Evolutionary conservation across 2,113 vertebrate species (phyloP).

Genomic region (Nothoprocta pentlandii): DNA sequence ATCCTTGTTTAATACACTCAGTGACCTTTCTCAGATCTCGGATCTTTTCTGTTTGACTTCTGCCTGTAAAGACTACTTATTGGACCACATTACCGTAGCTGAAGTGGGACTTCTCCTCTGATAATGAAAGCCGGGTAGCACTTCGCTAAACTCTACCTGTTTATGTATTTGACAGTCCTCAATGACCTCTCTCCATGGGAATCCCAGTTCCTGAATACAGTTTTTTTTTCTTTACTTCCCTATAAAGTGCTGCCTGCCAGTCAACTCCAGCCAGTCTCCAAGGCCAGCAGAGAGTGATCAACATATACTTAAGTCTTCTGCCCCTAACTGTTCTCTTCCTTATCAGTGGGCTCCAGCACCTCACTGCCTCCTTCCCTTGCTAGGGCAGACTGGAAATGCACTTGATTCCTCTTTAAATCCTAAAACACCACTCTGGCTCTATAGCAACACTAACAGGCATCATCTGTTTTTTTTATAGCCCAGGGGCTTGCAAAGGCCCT

Average conservation of each 20-base stretch:
- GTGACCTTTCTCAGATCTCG: neutral
- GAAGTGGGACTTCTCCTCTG: neutral
- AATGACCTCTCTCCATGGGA: neutral
- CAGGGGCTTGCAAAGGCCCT: neutral
- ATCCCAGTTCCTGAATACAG: neutral
- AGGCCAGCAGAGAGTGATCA: neutral
- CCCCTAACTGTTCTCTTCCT: neutral
- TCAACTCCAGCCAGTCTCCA: neutral
- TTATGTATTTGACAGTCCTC: rapidly evolving
- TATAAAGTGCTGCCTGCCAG: neutral
- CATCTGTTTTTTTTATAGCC: conserved; percentile 17
- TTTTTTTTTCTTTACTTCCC: neutral
- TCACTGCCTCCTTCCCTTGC: neutral
- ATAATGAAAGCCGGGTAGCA: neutral
- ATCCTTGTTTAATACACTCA: neutral
- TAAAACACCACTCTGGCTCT: conserved; percentile 31
- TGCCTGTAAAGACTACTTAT: neutral
- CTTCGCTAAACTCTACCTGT: neutral
- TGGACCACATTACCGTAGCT: neutral
- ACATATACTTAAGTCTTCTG: neutral
- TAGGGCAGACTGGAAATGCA: neutral
- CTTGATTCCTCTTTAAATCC: conserved; percentile 28
- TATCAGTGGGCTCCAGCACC: neutral
- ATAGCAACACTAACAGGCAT: conserved; percentile 48
- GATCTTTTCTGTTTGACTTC: neutral